phyloP scores from a whole-genome alignment of 2,113 vertebrate genomes.

The Nanorana parkeri region DNA sequence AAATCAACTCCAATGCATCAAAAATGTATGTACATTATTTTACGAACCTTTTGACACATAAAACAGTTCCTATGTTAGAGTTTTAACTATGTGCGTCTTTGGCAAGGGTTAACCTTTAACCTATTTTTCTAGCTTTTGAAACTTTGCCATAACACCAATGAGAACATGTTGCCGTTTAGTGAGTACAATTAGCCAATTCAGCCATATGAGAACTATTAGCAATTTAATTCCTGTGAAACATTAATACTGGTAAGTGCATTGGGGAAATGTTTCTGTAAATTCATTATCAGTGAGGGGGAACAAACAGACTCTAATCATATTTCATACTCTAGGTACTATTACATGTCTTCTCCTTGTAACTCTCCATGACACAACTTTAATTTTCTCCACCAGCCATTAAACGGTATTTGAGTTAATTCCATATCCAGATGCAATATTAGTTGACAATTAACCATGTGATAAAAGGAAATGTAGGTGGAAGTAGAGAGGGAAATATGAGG shows the following conservation, averaged over 20 bases:
- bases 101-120: too few species aligned
- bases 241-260: conserved; percentile 36
- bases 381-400: conserved; percentile 37
- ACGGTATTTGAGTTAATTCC: conserved; percentile 14
- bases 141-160: neutral
- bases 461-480: conserved; percentile 54
- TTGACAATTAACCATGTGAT: conserved; percentile 53
- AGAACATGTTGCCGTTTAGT: conserved; percentile 19
- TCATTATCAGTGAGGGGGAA: conserved; percentile 37
- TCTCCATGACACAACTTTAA: conserved; percentile 17
- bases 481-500: conserved; percentile 45
- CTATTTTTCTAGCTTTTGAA: too few species aligned
- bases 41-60: too few species aligned
- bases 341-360: conserved; percentile 16
- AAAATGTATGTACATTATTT: too few species aligned
- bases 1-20: too few species aligned
- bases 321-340: conserved; percentile 17
- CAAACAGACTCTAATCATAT: conserved; percentile 23
- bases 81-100: too few species aligned
- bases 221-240: neutral
- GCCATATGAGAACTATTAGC: conserved; percentile 40
- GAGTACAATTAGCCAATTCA: conserved; percentile 1
- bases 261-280: conserved; percentile 43
- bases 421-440: conserved; percentile 41
- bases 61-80: too few species aligned